Conservation (phyloP, 1,140 invertebrate species). For the Drosophila bocki region DNA sequence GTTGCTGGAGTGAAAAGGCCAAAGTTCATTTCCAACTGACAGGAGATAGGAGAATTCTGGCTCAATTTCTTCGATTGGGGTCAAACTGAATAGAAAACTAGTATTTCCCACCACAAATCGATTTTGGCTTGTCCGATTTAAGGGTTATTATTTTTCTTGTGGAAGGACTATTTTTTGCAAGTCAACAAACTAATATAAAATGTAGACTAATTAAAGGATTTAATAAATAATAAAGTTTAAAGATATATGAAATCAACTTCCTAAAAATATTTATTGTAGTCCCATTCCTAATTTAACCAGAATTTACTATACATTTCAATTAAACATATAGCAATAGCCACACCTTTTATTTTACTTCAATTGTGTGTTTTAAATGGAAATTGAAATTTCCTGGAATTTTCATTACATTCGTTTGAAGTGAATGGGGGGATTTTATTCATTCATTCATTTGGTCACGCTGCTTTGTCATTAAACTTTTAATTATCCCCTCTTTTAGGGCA, state of each 20-base stretch:
- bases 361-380: slow-evolving; percentile 26
- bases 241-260: no score
- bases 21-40: slow-evolving; percentile 10
- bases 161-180: no score
- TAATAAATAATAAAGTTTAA: not conserved
- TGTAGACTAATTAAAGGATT: no score
- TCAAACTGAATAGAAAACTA: slow-evolving; percentile 9
- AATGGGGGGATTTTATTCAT: not conserved
- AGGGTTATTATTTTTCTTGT: not conserved
- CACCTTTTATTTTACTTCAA: not conserved
- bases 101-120: not conserved
- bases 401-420: slow-evolving; percentile 11
- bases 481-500: slow-evolving; percentile 38
- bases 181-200: not conserved
- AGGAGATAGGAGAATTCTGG: not conserved
- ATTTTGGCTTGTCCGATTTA: not conserved
- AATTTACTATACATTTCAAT: not conserved
- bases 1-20: slow-evolving; percentile 1
- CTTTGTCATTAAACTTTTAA: slow-evolving; percentile 56
- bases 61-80: slow-evolving; percentile 11
- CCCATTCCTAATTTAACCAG: not conserved
- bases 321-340: not conserved
- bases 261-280: no score
- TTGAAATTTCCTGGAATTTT: slow-evolving; percentile 28
- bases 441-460: slow-evolving; percentile 29